Conservation (phyloP, 2,797 vertebrate species). For the Alosa sapidissima region DNA sequence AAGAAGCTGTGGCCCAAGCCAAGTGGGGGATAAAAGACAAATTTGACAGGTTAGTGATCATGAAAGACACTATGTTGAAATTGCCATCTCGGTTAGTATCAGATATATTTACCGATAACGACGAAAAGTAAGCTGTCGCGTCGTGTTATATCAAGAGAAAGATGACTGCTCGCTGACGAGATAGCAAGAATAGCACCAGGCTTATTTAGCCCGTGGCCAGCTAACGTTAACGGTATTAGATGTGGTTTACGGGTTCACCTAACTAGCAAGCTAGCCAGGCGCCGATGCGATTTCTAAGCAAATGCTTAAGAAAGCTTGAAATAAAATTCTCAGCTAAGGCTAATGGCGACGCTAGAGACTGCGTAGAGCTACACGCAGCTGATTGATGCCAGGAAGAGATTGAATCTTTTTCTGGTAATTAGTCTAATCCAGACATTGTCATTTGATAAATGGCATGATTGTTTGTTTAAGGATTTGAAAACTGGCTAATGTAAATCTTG, state of each 20-base stretch:
- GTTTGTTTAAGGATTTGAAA: neutral
- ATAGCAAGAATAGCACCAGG: neutral
- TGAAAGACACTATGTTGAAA: conserved; percentile 3
- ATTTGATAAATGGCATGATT: neutral
- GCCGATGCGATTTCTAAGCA: conserved; percentile 2
- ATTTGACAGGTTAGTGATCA: conserved; percentile 71
- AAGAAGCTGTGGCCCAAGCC: conserved; percentile 67
- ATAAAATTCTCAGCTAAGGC: neutral
- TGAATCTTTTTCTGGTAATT: neutral
- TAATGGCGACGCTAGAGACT: neutral
- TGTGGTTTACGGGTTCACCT: neutral
- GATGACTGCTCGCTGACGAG: neutral
- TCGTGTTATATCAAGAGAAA: neutral
- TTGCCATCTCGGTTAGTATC: neutral
- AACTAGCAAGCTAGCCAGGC: neutral
- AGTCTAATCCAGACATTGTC: neutral
- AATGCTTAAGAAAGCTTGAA: conserved; percentile 2
- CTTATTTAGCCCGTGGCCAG: neutral
- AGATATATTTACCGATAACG: neutral
- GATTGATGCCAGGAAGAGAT: neutral
- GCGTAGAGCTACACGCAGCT: neutral
- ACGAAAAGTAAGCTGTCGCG: neutral
- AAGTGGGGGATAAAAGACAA: conserved; percentile 67
- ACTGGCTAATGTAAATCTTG: neutral
- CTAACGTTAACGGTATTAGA: neutral